Conservation (phyloP, 2,113 vertebrate genomes). For the Calidris pugnax region DNA sequence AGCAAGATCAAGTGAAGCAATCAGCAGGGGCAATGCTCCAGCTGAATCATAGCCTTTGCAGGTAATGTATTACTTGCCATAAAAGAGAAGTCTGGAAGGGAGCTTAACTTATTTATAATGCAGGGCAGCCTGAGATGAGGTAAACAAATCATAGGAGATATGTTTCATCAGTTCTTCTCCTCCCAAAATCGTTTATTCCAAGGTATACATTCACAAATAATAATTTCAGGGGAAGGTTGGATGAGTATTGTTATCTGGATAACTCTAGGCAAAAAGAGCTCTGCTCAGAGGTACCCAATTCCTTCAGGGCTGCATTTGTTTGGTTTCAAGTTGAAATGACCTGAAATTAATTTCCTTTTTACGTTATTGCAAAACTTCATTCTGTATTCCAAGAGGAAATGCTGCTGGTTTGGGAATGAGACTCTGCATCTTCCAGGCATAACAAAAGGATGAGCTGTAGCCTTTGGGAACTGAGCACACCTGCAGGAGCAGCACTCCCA, state of each 20-base stretch:
- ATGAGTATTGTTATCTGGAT: background rate
- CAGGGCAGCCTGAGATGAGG: background rate
- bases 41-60: background rate
- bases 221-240: background rate
- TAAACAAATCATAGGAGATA: background rate
- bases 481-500: background rate
- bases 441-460: background rate
- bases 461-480: background rate
- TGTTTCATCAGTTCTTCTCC: background rate
- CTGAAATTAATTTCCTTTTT: constrained; percentile 9
- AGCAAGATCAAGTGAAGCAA: background rate
- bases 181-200: background rate
- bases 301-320: background rate
- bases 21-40: background rate
- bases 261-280: background rate
- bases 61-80: background rate
- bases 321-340: background rate
- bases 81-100: background rate
- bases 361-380: background rate
- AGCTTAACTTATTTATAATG: background rate
- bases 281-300: background rate
- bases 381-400: background rate
- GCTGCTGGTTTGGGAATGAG: background rate
- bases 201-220: background rate
- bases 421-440: background rate